Evolutionary conservation across 2,113 vertebrate genomes (phyloP).

Genomic region (Eulacestoma nigropectus): DNA sequence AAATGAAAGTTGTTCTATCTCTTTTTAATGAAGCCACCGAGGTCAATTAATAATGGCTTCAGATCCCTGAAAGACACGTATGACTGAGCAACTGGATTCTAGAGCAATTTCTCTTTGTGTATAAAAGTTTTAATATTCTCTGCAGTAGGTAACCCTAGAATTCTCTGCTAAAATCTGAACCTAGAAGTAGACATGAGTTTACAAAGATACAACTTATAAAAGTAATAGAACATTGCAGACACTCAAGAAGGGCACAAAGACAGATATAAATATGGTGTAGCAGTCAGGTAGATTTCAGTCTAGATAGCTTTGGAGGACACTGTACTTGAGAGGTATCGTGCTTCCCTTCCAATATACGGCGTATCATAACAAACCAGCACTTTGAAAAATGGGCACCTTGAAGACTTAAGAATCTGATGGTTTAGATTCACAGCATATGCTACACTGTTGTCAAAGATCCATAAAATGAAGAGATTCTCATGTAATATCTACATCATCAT

Average conservation of each 20-base stretch:
- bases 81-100: not conserved
- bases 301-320: not conserved
- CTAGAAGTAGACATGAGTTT: not conserved
- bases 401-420: not conserved
- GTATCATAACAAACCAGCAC: not conserved
- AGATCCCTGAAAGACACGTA: not conserved
- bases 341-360: not conserved
- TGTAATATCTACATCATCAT: not conserved
- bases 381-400: not conserved
- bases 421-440: not conserved
- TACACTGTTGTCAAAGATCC: not conserved
- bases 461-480: not conserved
- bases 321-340: not conserved
- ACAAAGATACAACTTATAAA: not conserved
- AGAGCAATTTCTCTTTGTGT: not conserved
- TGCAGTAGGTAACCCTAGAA: not conserved
- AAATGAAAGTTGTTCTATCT: slow-evolving; percentile 20
- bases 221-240: not conserved
- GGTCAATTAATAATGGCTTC: slow-evolving; percentile 41
- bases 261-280: not conserved
- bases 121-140: not conserved
- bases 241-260: not conserved
- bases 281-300: not conserved
- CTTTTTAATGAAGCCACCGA: not conserved
- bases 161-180: not conserved